A percentile compares a stretch with the other conserved stretches of the same genome.
Conservation (phyloP, 2,797 vertebrate genomes). For the Pantherophis alleghaniensis region DNA sequence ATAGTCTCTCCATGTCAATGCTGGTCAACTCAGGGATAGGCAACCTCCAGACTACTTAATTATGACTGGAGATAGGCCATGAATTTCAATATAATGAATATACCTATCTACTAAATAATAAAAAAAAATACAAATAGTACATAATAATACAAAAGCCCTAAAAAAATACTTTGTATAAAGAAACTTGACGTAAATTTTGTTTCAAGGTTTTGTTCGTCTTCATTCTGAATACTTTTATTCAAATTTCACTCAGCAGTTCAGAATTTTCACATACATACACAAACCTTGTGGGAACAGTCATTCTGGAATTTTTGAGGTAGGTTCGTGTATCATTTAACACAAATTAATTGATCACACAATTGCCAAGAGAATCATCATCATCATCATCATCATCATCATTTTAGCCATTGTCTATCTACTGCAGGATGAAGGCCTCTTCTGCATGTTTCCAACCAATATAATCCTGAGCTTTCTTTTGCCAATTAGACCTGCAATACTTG, state of each 20-base stretch:
- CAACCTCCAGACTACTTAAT: neutral
- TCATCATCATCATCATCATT: no score
- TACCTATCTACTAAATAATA: neutral
- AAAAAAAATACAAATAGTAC: neutral
- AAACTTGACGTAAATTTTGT: neutral
- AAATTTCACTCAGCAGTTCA: neutral
- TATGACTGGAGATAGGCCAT: neutral
- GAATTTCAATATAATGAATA: neutral
- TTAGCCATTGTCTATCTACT: no score
- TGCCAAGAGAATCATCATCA: neutral
- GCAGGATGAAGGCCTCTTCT: no score
- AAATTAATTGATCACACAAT: neutral
- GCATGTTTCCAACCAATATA: no score
- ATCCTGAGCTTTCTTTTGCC: no score
- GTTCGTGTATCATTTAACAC: neutral
- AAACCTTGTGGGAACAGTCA: neutral
- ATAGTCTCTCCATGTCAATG: neutral
- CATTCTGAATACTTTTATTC: neutral
- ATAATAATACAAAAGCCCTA: neutral
- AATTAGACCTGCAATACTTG: no score
- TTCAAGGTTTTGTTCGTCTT: neutral
- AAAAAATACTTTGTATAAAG: neutral
- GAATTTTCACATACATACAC: neutral
- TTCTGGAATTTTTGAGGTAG: neutral
- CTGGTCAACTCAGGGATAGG: neutral